Evolutionary conservation across 2,888 invertebrate genomes (phyloP), one percentile per base, ranked within the genome.

Genomic region (Nysson spinosus): DNA sequence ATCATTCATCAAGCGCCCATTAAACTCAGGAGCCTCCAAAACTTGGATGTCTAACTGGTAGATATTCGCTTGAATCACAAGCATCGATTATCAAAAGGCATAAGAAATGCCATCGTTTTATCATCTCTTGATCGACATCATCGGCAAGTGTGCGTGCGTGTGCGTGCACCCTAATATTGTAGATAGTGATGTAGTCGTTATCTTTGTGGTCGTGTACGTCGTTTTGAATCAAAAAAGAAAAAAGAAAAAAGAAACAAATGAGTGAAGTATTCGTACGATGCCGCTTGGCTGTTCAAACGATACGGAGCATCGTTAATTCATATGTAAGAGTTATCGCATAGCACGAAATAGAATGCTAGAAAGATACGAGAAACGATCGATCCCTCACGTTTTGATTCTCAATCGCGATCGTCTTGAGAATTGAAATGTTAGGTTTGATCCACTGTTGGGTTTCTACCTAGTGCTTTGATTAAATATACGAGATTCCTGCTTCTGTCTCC

Each of bases 1-100:
- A 72, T 63, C 57, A 58, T 73, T 70, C 56, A 72, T 60, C 72
- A 54, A 65, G 57, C 51, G 39, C 12, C 30, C 2, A n/a, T 32
- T 11, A 12, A 26, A 11, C 7, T 24, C 11, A 14, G 34, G 16
- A n/a, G n/a, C n/a, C n/a, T 14, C 34, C 14, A 1, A 14, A 42
- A 30, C 26, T 20, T 57, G 43, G 50, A 50, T 49, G 43, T 46
- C 39, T 34, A 14, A 50, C 43, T 28, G 17, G 50, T 50, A 49
- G 42, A 28, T 6, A 14, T 56, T 49, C 32, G 9, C 34, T 22
- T 46, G 37, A 40, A 34, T 56, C 34, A 34, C 44, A 12, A n/a
- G n/a, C 46, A 55, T 37, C 32, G 32, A 51, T 34, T n/a, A 32
- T 16, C n/a, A 37, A 16, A 32, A 12, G 11, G 26, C n/a, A n/a